phyloP scores from a whole-genome alignment of 2,797 vertebrate species.

The Diplodus sargus region DNA sequence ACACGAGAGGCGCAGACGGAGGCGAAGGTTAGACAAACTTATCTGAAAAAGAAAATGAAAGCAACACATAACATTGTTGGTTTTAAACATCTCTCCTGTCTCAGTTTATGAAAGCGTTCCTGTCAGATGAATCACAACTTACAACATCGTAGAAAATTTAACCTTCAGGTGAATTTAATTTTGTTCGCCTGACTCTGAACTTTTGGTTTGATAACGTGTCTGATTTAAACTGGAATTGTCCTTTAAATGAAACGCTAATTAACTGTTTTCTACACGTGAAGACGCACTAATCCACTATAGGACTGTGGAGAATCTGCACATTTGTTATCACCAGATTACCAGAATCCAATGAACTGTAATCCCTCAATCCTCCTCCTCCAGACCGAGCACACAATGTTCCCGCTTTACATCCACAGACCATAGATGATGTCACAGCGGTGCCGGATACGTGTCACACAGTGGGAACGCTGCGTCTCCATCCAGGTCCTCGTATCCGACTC shows the following conservation, averaged over 20 bases:
- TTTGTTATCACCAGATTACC: conserved; percentile 4
- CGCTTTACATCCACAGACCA: background rate
- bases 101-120: background rate
- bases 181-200: too few relatives aligned
- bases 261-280: background rate
- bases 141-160: background rate
- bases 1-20: background rate
- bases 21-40: background rate
- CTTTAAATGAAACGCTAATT: background rate
- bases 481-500: conserved; percentile 5
- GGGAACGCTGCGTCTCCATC: background rate
- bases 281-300: background rate
- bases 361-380: background rate
- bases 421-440: background rate
- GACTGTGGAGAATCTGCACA: background rate
- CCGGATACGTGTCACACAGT: conserved; percentile 4
- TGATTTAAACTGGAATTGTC: background rate
- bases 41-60: too few relatives aligned
- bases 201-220: background rate
- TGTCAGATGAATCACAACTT: too few relatives aligned
- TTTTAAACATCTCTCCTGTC: too few relatives aligned
- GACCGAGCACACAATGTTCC: background rate
- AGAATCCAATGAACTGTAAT: background rate
- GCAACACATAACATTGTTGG: too few relatives aligned
- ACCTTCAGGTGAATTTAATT: too few relatives aligned